Percentiles rank a stretch among this genome's conserved stretches.
Evolutionary conservation across 2,113 vertebrate genomes (phyloP).

Genomic region (Cinclus cinclus): DNA sequence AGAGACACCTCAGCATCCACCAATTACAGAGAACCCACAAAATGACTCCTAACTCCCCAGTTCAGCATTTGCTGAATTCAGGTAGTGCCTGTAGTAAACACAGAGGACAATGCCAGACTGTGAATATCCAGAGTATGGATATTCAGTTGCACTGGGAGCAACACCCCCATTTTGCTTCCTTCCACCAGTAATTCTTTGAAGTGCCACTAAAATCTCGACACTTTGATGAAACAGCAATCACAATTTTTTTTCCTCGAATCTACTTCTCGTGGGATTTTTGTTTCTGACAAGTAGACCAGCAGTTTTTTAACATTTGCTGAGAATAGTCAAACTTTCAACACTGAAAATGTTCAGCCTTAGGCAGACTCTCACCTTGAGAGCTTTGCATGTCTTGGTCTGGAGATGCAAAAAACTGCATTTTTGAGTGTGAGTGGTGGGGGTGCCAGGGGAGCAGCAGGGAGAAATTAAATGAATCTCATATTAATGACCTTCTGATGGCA

Average conservation of each 20-base stretch:
- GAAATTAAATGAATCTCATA: neutral
- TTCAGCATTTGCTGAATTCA: neutral
- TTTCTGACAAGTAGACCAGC: neutral
- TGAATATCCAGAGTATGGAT: too few relatives aligned
- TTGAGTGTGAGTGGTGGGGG: accelerated
- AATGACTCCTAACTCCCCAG: neutral
- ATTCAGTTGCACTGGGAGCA: neutral
- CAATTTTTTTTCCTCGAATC: neutral
- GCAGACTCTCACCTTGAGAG: conserved; percentile 7
- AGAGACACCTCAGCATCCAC: neutral
- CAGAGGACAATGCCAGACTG: neutral
- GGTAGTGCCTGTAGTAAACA: neutral
- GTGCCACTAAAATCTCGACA: neutral
- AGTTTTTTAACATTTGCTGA: neutral
- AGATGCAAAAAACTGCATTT: neutral
- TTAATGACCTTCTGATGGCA: neutral
- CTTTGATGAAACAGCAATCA: neutral
- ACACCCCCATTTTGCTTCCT: neutral
- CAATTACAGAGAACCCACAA: neutral
- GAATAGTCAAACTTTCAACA: neutral
- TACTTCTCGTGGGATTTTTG: neutral
- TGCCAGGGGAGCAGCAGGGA: neutral
- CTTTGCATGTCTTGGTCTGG: neutral
- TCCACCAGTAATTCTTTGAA: neutral
- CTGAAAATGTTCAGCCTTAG: neutral